phyloP scores from a whole-genome alignment of 2,113 vertebrate species.

The Procavia capensis region DNA sequence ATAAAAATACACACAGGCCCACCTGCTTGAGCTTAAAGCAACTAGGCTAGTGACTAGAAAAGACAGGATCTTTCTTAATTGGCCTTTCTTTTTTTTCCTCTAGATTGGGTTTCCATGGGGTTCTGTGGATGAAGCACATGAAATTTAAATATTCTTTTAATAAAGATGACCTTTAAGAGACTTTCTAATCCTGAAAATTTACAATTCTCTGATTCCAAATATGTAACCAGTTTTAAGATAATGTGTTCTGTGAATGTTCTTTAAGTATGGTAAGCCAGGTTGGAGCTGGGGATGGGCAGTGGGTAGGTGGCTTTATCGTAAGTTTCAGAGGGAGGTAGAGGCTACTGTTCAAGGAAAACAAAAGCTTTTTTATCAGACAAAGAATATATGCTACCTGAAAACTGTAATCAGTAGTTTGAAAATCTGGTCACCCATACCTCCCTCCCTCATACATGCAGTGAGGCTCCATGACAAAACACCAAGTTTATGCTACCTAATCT shows the following conservation, averaged over 20 bases:
- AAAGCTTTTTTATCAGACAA: slow-evolving; percentile 23
- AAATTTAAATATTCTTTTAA: slow-evolving; percentile 21
- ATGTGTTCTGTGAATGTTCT: slow-evolving; percentile 29
- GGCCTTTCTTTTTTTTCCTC: neutral
- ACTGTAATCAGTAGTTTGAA: neutral
- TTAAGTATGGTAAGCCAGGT: slow-evolving; percentile 16
- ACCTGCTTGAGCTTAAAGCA: neutral
- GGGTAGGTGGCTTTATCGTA: neutral
- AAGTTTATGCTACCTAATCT: slow-evolving; percentile 44
- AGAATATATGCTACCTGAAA: slow-evolving; percentile 18
- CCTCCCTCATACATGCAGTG: neutral
- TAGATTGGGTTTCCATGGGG: slow-evolving; percentile 26
- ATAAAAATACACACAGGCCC: neutral
- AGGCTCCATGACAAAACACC: neutral
- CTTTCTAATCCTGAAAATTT: neutral
- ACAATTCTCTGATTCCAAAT: slow-evolving; percentile 49
- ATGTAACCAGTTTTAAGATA: slow-evolving; percentile 39
- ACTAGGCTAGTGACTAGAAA: slow-evolving; percentile 40
- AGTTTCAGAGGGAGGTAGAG: slow-evolving; percentile 41
- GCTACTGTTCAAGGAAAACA: slow-evolving; percentile 28
- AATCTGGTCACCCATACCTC: neutral
- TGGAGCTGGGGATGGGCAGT: slow-evolving; percentile 23
- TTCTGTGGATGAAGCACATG: slow-evolving; percentile 34
- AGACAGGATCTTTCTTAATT: slow-evolving; percentile 14
- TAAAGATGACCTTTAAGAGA: slow-evolving; percentile 20